Percentiles rank a stretch among this genome's conserved stretches.
Evolutionary conservation across 2,797 vertebrate genomes (phyloP).

Genomic region (Phyllotis vaccarum): DNA sequence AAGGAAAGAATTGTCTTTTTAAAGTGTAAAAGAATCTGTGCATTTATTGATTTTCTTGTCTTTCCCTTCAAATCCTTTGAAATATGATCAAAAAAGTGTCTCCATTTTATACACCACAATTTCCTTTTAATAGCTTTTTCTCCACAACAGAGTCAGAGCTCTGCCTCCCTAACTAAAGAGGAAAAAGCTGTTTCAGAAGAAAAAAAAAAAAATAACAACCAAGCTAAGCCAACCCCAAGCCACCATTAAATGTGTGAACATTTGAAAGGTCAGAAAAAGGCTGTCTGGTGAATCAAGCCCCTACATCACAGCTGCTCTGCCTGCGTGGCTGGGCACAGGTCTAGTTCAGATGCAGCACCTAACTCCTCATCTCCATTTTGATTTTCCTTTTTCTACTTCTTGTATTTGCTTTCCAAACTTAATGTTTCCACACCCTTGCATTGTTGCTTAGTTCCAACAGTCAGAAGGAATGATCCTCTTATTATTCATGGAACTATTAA

Average conservation of each 20-base stretch:
- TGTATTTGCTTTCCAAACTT: not conserved
- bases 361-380: not conserved
- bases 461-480: not conserved
- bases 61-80: slow-evolving; percentile 82
- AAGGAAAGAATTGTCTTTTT: slow-evolving; percentile 76
- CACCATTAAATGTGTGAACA: slow-evolving; percentile 70
- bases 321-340: not conserved
- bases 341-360: not conserved
- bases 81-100: slow-evolving; percentile 83
- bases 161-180: slow-evolving; percentile 78
- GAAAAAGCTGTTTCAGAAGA: slow-evolving; percentile 70
- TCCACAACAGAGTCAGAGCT: slow-evolving; percentile 73
- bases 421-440: not conserved
- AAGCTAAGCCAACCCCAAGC: slow-evolving; percentile 59
- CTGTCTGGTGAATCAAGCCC: not conserved
- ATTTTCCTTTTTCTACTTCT: slow-evolving; percentile 19
- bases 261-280: slow-evolving; percentile 70
- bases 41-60: slow-evolving; percentile 84
- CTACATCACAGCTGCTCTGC: not conserved
- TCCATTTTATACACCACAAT: slow-evolving; percentile 81
- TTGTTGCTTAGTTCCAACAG: not conserved
- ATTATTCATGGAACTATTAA: not conserved
- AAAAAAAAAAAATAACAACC: slow-evolving; percentile 72
- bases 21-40: slow-evolving; percentile 80
- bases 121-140: slow-evolving; percentile 82